These are phyloP conservation scores for Aphis gossypii DNA, from an alignment of 1,140 invertebrate genomes.

Conservation along the genomic window DNA sequence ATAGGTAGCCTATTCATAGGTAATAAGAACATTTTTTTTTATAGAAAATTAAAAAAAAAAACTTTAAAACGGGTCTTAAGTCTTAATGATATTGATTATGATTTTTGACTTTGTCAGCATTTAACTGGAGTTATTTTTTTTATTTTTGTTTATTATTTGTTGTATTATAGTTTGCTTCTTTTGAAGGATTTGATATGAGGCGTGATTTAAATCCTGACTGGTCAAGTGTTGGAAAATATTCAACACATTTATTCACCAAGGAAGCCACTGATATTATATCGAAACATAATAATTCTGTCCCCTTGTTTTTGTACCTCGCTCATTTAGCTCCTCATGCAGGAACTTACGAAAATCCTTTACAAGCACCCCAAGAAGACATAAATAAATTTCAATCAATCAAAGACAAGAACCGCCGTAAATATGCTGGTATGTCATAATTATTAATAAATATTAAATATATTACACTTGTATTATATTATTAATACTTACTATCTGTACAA, in stretches of 20 bases:
- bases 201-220: conserved; percentile 62
- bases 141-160: neutral
- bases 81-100: neutral
- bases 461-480: neutral
- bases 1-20: too few relatives aligned
- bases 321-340: conserved; percentile 83
- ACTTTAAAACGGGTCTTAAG: too few relatives aligned
- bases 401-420: conserved; percentile 75
- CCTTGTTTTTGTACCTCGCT: conserved; percentile 81
- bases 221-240: conserved; percentile 65
- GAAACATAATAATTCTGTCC: conserved; percentile 66
- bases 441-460: neutral
- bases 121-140: neutral
- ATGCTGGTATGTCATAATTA: conserved; percentile 71
- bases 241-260: conserved; percentile 70
- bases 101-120: neutral
- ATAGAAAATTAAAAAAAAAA: too few relatives aligned
- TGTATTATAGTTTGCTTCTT: conserved; percentile 51
- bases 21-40: too few relatives aligned
- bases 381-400: conserved; percentile 78
- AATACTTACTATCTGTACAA: neutral
- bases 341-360: conserved; percentile 66
- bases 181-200: conserved; percentile 66
- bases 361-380: conserved; percentile 79
- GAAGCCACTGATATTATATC: conserved; percentile 68